Conservation (phyloP, 2,888 invertebrate genomes). For the Eupithecia centaureata region DNA sequence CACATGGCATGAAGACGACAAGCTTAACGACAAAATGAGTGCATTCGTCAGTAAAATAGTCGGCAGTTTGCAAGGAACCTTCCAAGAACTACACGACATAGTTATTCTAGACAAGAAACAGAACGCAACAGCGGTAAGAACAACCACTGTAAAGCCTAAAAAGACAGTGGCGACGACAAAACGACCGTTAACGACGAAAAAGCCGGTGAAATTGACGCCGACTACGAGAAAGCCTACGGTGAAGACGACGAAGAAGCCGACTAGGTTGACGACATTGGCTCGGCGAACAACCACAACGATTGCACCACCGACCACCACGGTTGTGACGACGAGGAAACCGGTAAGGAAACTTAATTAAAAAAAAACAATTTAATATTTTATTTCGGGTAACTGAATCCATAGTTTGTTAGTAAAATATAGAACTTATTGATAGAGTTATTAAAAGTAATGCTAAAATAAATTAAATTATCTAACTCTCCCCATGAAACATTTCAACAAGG, state of each 20-base stretch:
- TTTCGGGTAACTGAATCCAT: too few relatives aligned
- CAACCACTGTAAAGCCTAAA: constrained; percentile 74
- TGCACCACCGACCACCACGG: constrained; percentile 51
- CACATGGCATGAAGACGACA: constrained; percentile 89
- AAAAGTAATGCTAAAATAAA: too few relatives aligned
- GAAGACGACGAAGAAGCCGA: constrained; percentile 73
- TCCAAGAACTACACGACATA: constrained; percentile 91
- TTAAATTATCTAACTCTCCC: too few relatives aligned
- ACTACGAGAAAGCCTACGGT: constrained; percentile 69
- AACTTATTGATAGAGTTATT: too few relatives aligned
- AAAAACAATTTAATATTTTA: too few relatives aligned
- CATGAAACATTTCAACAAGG: too few relatives aligned
- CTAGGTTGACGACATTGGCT: constrained; percentile 61
- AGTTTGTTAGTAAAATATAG: too few relatives aligned
- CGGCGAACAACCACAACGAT: constrained; percentile 63
- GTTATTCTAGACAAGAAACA: constrained; percentile 83
- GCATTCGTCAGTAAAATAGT: constrained; percentile 93
- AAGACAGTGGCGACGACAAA: constrained; percentile 70
- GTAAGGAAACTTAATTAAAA: constrained; percentile 52
- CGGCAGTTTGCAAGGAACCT: constrained; percentile 92
- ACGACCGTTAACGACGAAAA: constrained; percentile 77
- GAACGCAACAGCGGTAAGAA: constrained; percentile 63
- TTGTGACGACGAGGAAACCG: constrained; percentile 62
- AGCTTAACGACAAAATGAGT: constrained; percentile 91
- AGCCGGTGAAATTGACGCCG: constrained; percentile 67